Base-by-base conservation (phyloP, 2,113 vertebrate species). In the cat (Felis catus) region DNA sequence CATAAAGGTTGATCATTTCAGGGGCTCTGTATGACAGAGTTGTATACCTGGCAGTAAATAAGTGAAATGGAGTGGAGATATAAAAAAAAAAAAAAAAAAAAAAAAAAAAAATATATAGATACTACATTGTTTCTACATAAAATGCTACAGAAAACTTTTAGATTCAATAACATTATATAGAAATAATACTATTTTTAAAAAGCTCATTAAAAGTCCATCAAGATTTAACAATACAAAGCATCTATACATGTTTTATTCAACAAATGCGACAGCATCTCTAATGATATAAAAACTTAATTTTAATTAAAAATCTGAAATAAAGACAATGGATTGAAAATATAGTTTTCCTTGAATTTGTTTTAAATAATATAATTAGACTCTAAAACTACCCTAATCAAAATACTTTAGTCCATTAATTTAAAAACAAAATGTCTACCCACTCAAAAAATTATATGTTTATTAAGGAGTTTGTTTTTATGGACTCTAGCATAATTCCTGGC, bases 1-100 rank as follows among this genome's bases (percentile, higher is more conserved):
- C 99, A 89, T 99, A 99, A 97, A 99, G 98, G 98, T 99, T 99
- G 96, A 99, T 99, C 99, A 99, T 99, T 99, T 99, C 99, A 1
- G 99, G 99, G 27, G 99, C 99, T 96, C 99, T 99, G 98, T 99
- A 99, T 0, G 99, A 99, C 8, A 99, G 99, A 1, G 99, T 99
- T 0, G 99, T 99, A 98, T 99, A 99, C 98, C 99, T 99, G 97
- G 63, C 51, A 98, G 80, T 4, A 97, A 4, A 94, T 53, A 96
- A 97, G 1, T 85, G 4, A n/a, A 97, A 96, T 78, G 86, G 39
- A 48, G 88, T 14, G n/a, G 0, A 89, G 16, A 36, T 89, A 73
- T 83, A 85, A 63, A 71, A 91, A 82, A 66, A 23, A 55, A 76
- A 70, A n/a, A 71, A 68, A 87, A 61, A 91, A n/a, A 68, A 45